phyloP scores from a whole-genome alignment of 2,797 vertebrate species.

The Pangasius mekongensis region DNA sequence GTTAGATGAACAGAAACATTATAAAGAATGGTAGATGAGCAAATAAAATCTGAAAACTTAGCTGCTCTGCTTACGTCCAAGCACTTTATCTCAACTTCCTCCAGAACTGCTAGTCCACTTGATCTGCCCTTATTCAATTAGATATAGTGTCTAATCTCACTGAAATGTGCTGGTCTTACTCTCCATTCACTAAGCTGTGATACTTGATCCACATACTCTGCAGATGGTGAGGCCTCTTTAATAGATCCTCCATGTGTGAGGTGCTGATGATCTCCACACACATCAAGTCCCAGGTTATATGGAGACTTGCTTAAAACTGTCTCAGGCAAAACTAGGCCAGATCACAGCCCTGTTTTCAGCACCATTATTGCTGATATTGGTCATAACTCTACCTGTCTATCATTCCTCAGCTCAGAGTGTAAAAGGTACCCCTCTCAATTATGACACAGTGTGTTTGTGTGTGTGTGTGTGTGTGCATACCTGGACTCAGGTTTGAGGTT shows the following conservation, averaged over 20 bases:
- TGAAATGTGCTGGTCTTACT: conserved; percentile 21
- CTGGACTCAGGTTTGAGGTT: conserved; percentile 93
- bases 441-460: background rate
- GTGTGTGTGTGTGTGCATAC: conserved; percentile 66
- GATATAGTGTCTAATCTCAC: conserved; percentile 10
- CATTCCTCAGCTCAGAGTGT: background rate
- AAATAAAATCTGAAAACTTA: background rate
- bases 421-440: background rate
- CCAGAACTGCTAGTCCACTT: background rate
- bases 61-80: background rate
- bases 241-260: conserved; percentile 57
- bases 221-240: conserved; percentile 48
- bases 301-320: conserved; percentile 52
- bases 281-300: conserved; percentile 44
- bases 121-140: conserved; percentile 30
- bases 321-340: background rate
- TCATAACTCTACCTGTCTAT: background rate
- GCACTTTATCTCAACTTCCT: background rate
- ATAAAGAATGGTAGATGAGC: background rate
- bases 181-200: conserved; percentile 39
- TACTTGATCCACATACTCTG: conserved; percentile 54
- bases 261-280: conserved; percentile 38
- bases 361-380: conserved; percentile 30
- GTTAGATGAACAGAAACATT: conserved; percentile 16
- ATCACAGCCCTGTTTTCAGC: conserved; percentile 41